A percentile compares a stretch with the other conserved stretches of the same genome.
These are phyloP conservation scores for Antheraea mylitta DNA, from an alignment of 1,140 invertebrate genomes.

Conservation along the genomic window DNA sequence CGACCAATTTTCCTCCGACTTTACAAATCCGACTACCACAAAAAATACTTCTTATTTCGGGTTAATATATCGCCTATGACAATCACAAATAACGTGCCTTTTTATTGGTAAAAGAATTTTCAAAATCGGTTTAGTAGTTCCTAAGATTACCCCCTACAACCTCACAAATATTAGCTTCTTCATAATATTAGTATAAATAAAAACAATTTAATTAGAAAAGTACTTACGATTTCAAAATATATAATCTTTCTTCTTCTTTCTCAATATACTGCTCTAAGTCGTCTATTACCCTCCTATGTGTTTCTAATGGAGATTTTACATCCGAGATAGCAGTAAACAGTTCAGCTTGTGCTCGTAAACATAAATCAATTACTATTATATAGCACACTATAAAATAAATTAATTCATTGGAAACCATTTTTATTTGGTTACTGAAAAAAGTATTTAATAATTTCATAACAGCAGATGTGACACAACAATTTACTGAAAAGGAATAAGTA, in stretches of 20 bases:
- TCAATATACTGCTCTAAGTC: constrained; percentile 91
- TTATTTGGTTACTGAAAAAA: constrained; percentile 22
- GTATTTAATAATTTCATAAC: not conserved
- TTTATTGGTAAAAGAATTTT: no score
- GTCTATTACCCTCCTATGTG: constrained; percentile 91
- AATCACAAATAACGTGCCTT: no score
- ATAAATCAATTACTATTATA: constrained; percentile 28
- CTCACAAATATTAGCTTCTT: no score
- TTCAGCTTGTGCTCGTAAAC: constrained; percentile 65
- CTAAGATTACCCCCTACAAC: no score
- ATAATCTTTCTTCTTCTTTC: constrained; percentile 89
- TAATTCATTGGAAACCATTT: constrained; percentile 31
- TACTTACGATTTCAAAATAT: constrained; percentile 84
- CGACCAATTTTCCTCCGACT: no score
- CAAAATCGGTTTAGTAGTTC: no score
- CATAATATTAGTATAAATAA: no score
- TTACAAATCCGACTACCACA: no score
- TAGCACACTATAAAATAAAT: constrained; percentile 21
- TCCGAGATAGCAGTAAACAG: constrained; percentile 95
- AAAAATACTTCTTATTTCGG: no score
- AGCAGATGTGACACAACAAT: no score
- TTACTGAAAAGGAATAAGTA: no score
- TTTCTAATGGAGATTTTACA: constrained; percentile 92
- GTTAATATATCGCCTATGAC: no score
- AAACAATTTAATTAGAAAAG: not conserved